Conservation (phyloP, 1,140 invertebrate species). For the Olivierus martensii region DNA sequence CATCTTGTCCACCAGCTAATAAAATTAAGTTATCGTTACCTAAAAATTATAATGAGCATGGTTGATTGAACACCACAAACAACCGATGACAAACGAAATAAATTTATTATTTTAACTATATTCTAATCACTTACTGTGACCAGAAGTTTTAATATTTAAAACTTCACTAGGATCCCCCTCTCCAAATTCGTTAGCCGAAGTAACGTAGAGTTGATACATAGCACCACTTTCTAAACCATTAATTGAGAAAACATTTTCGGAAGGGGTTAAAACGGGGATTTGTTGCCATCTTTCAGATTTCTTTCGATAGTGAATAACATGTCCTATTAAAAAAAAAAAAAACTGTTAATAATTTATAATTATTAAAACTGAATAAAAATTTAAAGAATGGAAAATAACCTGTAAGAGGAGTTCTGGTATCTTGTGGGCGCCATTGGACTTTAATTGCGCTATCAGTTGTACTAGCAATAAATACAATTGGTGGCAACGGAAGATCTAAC, state of each 20-base stretch:
- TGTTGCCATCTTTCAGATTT: conserved; percentile 14
- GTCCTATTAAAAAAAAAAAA: not conserved
- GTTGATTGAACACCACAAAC: too few relatives aligned
- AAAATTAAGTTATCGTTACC: conserved; percentile 5
- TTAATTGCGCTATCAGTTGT: conserved; percentile 16
- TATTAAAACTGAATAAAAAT: not conserved
- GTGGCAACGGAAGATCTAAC: conserved; percentile 19
- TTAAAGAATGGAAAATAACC: not conserved
- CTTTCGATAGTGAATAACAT: conserved; percentile 12
- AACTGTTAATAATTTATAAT: not conserved
- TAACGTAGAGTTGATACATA: conserved; percentile 70
- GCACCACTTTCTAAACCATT: conserved; percentile 65
- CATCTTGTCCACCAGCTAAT: not conserved
- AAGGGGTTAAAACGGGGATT: conserved; percentile 14
- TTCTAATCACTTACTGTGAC: too few relatives aligned
- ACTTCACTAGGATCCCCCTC: conserved; percentile 57
- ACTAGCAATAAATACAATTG: conserved; percentile 12
- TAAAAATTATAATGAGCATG: too few relatives aligned
- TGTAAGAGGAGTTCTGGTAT: conserved; percentile 6
- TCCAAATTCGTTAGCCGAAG: conserved; percentile 72
- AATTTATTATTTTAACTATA: too few relatives aligned
- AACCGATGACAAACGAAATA: too few relatives aligned
- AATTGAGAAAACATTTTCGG: conserved; percentile 14
- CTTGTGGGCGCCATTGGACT: conserved; percentile 16
- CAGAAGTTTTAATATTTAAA: conserved; percentile 13